phyloP scores from a whole-genome alignment of 2,113 vertebrate species.

The Campylomormyrus numenius region DNA sequence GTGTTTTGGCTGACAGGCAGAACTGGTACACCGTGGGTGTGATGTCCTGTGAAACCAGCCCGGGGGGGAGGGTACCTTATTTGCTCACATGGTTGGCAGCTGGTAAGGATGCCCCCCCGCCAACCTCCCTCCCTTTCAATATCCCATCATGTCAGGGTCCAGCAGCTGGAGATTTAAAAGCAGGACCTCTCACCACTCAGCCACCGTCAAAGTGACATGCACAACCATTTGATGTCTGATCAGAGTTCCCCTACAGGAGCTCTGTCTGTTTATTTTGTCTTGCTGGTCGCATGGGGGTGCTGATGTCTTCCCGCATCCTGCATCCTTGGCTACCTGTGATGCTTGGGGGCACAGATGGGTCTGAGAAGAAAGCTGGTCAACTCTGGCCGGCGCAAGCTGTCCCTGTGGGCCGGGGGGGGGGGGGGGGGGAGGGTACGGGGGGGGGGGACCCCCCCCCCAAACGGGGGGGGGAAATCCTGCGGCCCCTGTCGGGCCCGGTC shows the following conservation, averaged over 20 bases:
- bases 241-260: background rate
- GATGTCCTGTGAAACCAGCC: background rate
- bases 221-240: background rate
- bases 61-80: background rate
- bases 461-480: background rate
- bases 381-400: background rate
- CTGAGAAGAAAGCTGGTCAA: background rate
- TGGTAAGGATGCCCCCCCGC: background rate
- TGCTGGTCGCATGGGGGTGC: background rate
- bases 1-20: background rate
- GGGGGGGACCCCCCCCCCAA: background rate
- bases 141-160: background rate
- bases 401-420: background rate
- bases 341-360: background rate
- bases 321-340: background rate
- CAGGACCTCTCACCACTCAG: background rate
- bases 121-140: background rate
- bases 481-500: background rate
- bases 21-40: background rate
- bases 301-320: background rate
- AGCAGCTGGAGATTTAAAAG: background rate
- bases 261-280: background rate
- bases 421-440: background rate
- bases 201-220: background rate
- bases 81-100: background rate